Percentiles rank a stretch among this genome's conserved stretches.
phyloP scores from a whole-genome alignment of 2,113 vertebrate species.

The Colinus virginianus region DNA sequence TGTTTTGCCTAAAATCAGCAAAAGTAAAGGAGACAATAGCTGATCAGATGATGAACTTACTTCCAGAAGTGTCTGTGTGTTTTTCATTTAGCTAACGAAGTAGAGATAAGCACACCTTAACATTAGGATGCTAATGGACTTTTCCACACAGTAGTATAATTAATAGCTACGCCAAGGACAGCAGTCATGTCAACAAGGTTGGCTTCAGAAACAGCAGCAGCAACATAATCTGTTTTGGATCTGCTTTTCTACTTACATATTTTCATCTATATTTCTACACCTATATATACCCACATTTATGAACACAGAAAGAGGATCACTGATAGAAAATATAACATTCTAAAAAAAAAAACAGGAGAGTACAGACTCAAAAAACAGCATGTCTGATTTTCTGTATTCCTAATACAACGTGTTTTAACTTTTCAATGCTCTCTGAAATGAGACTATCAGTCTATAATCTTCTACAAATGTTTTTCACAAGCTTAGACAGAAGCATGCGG shows the following conservation, averaged over 20 bases:
- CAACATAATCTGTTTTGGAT: not conserved
- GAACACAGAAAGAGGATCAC: not conserved
- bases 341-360: not conserved
- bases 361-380: not conserved
- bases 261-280: not conserved
- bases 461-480: not conserved
- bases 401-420: not conserved
- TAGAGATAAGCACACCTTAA: not conserved
- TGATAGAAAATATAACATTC: not conserved
- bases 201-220: not conserved
- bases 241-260: not conserved
- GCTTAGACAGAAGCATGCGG: not conserved
- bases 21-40: not conserved
- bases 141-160: not conserved
- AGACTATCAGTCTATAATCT: not conserved
- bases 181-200: accelerated
- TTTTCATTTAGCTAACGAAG: not conserved
- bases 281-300: not conserved
- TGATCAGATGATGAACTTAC: not conserved
- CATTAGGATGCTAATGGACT: not conserved
- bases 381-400: not conserved
- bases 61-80: not conserved
- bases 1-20: not conserved
- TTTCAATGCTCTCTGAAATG: not conserved
- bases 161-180: not conserved